phyloP scores from a whole-genome alignment of 2,888 invertebrate species.

The Capitulum mitella region DNA sequence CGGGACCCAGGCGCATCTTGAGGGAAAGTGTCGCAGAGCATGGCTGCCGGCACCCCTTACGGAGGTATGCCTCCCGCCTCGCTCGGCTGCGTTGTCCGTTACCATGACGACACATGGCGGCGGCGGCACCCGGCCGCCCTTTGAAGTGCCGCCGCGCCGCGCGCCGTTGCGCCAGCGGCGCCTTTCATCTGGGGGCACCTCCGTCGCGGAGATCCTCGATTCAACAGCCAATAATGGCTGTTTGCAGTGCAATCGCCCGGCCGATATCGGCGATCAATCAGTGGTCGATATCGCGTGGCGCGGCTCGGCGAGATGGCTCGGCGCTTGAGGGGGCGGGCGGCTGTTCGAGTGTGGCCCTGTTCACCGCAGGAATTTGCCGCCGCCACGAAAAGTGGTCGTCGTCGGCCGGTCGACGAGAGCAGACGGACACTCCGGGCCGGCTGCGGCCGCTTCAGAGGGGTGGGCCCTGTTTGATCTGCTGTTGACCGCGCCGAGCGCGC shows the following conservation, averaged over 20 bases:
- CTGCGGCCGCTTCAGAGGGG: neutral
- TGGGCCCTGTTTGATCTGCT: neutral
- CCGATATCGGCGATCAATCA: neutral
- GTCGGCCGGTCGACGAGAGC: too few relatives aligned
- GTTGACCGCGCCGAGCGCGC: neutral
- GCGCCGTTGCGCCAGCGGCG: neutral
- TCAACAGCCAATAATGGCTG: neutral
- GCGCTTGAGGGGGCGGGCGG: too few relatives aligned
- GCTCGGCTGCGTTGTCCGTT: neutral
- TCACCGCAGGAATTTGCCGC: too few relatives aligned
- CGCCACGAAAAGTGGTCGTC: too few relatives aligned
- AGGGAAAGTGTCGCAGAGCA: neutral
- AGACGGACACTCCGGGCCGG: too few relatives aligned
- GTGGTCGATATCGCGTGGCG: neutral
- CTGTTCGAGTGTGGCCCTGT: too few relatives aligned
- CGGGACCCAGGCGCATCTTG: too few relatives aligned
- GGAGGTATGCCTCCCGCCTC: neutral
- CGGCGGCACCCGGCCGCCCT: neutral
- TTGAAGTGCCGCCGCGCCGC: neutral
- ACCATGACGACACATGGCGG: slow-evolving; percentile 18
- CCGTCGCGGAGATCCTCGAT: neutral
- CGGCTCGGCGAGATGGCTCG: too few relatives aligned
- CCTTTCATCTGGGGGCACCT: neutral
- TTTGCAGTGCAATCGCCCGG: neutral
- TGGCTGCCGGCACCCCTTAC: neutral